Conservation (phyloP, 2,888 invertebrate genomes). For the Geotrupes spiniger region DNA sequence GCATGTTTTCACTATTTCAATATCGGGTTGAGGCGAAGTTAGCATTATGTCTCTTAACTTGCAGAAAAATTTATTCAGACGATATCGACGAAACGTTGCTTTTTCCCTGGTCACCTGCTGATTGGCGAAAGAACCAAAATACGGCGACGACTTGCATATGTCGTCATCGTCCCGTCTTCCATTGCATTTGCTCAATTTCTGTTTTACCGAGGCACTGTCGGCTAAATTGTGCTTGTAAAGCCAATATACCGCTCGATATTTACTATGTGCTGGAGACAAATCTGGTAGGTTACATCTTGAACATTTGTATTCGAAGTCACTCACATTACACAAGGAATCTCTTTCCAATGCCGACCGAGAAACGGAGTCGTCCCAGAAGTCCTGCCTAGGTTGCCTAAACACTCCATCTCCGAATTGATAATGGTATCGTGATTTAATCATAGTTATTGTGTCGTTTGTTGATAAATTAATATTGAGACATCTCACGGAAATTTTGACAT, state of each 20-base stretch:
- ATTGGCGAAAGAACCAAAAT: no score
- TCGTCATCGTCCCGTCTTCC: no score
- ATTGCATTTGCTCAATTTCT: no score
- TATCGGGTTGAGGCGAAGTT: no score
- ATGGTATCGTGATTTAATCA: not conserved
- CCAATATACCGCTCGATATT: conserved; percentile 23
- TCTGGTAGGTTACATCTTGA: conserved; percentile 20
- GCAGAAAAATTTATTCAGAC: no score
- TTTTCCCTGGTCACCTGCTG: no score
- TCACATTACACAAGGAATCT: conserved; percentile 27
- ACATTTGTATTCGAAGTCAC: conserved; percentile 23
- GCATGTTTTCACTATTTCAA: no score
- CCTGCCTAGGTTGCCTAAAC: conserved; percentile 25
- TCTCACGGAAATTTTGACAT: conserved; percentile 2
- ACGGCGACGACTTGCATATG: no score
- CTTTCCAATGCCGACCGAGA: conserved; percentile 15
- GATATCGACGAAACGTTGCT: no score
- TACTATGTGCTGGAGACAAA: conserved; percentile 8
- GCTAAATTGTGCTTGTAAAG: conserved; percentile 24
- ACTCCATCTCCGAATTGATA: conserved; percentile 9
- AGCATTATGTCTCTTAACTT: no score
- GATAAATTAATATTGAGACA: not conserved
- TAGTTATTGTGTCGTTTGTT: not conserved
- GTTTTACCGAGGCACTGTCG: conserved; percentile 14
- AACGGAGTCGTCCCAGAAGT: conserved; percentile 18